phyloP scores from a whole-genome alignment of 2,888 invertebrate genomes.

The Rhimphoctona megacephalus region DNA sequence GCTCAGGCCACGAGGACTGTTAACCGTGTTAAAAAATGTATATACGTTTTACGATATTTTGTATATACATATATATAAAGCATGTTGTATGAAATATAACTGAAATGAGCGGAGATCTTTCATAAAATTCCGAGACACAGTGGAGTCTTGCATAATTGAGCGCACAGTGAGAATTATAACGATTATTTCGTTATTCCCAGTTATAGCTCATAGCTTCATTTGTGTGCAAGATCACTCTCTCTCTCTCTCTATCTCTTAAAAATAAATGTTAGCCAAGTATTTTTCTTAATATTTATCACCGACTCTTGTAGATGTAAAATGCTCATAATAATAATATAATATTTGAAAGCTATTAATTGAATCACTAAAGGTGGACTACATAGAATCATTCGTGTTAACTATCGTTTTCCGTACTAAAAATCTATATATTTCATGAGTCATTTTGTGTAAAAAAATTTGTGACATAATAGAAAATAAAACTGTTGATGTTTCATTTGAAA shows the following conservation, averaged over 20 bases:
- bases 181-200: slow-evolving; percentile 66
- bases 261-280: slow-evolving; percentile 18
- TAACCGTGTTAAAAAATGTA: slow-evolving; percentile 25
- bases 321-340: not conserved
- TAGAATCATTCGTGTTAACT: not conserved
- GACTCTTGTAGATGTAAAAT: not conserved
- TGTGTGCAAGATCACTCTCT: slow-evolving; percentile 1
- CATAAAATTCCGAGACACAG: slow-evolving; percentile 54
- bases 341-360: not conserved
- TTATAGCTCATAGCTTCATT: slow-evolving; percentile 38
- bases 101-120: slow-evolving; percentile 59
- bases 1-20: slow-evolving; percentile 32
- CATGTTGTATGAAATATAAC: slow-evolving; percentile 47
- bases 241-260: not conserved
- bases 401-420: not conserved
- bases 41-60: slow-evolving; percentile 40
- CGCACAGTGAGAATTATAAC: slow-evolving; percentile 58
- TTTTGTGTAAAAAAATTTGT: not conserved
- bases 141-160: slow-evolving; percentile 61
- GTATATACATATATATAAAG: slow-evolving; percentile 12
- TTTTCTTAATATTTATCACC: not conserved
- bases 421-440: not conserved
- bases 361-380: not conserved
- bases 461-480: slow-evolving; percentile 1
- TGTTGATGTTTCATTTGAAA: not conserved